Conservation (phyloP, 2,797 vertebrate genomes). For the Falco novaeseelandiae region DNA sequence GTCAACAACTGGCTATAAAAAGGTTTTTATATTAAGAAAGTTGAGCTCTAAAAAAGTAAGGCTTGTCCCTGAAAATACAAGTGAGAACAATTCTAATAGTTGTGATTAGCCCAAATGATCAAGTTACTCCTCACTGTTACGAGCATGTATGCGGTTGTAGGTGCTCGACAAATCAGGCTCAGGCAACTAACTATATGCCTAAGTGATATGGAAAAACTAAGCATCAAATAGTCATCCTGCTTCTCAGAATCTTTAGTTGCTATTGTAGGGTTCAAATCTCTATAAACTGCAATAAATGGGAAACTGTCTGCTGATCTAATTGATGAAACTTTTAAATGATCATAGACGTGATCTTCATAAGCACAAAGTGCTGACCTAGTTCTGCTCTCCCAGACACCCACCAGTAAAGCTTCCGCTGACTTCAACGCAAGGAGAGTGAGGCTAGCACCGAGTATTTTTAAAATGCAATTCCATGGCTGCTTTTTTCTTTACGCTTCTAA, state of each 20-base stretch:
- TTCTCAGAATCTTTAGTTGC: not conserved
- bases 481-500: not conserved
- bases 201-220: not conserved
- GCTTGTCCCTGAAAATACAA: not conserved
- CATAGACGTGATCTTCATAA: not conserved
- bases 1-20: not conserved
- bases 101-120: not conserved
- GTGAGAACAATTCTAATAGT: not conserved
- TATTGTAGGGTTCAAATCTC: not conserved
- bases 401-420: not conserved
- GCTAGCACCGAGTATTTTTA: not conserved
- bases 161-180: not conserved
- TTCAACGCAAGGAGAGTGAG: not conserved
- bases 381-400: not conserved
- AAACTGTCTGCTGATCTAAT: not conserved
- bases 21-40: not conserved
- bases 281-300: not conserved
- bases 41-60: not conserved
- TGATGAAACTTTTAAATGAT: not conserved
- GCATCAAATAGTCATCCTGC: not conserved
- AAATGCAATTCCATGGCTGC: not conserved
- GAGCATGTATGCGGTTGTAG: not conserved
- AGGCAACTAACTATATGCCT: not conserved
- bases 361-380: not conserved
- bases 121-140: not conserved